A percentile compares a stretch with the other conserved stretches of the same genome.
Conservation (phyloP, 2,113 vertebrate genomes). For the Eclectus roratus region DNA sequence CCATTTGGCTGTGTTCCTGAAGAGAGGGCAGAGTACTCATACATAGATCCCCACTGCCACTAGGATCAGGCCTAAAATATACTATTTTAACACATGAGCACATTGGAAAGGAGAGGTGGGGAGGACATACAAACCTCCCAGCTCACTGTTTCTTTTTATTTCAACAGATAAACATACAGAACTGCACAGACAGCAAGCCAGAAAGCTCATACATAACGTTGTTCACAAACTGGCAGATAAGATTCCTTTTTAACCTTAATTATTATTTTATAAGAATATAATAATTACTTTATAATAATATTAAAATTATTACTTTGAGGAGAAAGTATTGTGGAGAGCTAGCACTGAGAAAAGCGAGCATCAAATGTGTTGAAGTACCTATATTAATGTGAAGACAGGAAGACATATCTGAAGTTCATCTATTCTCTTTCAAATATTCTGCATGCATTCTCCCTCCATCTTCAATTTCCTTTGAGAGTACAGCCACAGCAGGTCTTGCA, state of each 20-base stretch:
- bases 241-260: background rate
- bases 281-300: background rate
- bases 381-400: background rate
- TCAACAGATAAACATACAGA: background rate
- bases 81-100: background rate
- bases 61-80: background rate
- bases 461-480: background rate
- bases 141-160: background rate
- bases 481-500: background rate
- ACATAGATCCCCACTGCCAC: background rate
- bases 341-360: background rate
- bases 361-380: background rate
- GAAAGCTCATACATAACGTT: background rate
- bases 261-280: background rate
- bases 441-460: background rate
- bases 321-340: background rate
- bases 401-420: background rate
- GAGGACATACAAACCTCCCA: background rate
- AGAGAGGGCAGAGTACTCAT: background rate
- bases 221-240: background rate
- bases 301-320: background rate
- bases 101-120: background rate
- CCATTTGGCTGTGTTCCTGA: background rate
- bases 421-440: background rate
- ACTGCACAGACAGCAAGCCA: background rate